A percentile compares a stretch with the other conserved stretches of the same genome.
Conservation (phyloP, 2,113 vertebrate species). For the Danionella cerebrum region DNA sequence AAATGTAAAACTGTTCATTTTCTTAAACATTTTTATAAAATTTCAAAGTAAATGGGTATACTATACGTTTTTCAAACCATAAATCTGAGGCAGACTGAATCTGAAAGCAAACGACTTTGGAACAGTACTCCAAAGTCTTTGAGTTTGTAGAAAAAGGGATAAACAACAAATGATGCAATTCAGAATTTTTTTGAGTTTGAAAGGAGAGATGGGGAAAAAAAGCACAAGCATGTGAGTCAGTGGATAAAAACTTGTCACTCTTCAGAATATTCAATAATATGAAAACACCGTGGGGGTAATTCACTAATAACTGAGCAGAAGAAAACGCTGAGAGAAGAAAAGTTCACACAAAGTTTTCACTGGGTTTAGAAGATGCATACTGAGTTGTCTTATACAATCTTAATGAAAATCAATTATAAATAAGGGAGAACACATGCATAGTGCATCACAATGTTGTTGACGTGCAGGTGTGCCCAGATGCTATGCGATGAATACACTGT, state of each 20-base stretch:
- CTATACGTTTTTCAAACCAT: no score
- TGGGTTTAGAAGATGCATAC: background rate
- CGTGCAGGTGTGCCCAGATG: no score
- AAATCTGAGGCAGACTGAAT: no score
- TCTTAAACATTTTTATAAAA: no score
- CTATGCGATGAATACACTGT: no score
- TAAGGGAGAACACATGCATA: background rate
- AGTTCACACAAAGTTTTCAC: background rate
- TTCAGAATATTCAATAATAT: conserved; percentile 42
- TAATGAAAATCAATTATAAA: background rate
- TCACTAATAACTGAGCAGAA: background rate
- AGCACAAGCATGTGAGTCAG: conserved; percentile 50
- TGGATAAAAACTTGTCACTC: conserved; percentile 17
- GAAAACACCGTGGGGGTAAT: background rate
- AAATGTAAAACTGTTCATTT: no score
- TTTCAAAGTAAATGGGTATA: no score
- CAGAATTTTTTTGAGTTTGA: conserved; percentile 40
- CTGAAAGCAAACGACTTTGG: background rate
- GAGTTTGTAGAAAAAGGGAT: conserved; percentile 11
- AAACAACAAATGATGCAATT: conserved; percentile 47
- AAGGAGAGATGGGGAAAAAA: conserved; percentile 41
- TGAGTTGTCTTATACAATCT: background rate
- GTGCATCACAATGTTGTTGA: no score
- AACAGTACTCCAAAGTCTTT: background rate
- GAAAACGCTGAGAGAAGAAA: background rate